Conservation (phyloP, 1,140 invertebrate genomes). For the Periplaneta americana region DNA sequence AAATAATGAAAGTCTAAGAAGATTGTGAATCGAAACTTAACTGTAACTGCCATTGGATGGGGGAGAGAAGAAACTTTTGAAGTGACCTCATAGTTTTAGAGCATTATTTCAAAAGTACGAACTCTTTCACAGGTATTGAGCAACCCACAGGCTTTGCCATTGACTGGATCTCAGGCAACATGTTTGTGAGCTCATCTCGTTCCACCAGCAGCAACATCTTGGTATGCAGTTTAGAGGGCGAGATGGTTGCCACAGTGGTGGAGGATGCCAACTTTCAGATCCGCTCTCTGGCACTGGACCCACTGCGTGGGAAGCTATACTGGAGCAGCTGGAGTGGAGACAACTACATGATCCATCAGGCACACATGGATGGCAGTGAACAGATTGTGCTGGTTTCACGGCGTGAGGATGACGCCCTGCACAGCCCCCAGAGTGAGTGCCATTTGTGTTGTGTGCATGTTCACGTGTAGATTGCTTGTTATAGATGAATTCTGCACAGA, state of each 20-base stretch:
- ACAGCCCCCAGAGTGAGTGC: constrained; percentile 25
- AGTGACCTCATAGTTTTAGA: no score
- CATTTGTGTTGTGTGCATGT: neutral
- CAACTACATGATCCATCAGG: constrained; percentile 49
- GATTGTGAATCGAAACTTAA: no score
- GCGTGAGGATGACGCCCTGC: constrained; percentile 27
- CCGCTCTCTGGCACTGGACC: constrained; percentile 58
- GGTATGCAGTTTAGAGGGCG: constrained; percentile 65
- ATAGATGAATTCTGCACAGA: neutral
- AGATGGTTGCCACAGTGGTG: constrained; percentile 50
- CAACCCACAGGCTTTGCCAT: constrained; percentile 55
- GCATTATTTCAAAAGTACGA: no score
- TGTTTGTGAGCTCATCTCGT: constrained; percentile 58
- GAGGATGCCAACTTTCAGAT: constrained; percentile 29
- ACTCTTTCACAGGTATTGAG: constrained; percentile 46
- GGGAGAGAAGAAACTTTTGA: no score
- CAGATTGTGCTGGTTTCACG: constrained; percentile 38
- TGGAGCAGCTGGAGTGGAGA: constrained; percentile 45
- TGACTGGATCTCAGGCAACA: constrained; percentile 71
- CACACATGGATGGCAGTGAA: constrained; percentile 60
- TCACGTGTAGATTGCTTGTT: no score
- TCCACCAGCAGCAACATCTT: constrained; percentile 48
- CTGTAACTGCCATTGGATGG: no score
- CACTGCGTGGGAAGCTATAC: constrained; percentile 56
- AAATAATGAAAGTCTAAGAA: no score